Evolutionary conservation across 2,113 vertebrate genomes (phyloP), one percentile per base, ranked within the genome.

Genomic region (Myxocyprinus asiaticus): DNA sequence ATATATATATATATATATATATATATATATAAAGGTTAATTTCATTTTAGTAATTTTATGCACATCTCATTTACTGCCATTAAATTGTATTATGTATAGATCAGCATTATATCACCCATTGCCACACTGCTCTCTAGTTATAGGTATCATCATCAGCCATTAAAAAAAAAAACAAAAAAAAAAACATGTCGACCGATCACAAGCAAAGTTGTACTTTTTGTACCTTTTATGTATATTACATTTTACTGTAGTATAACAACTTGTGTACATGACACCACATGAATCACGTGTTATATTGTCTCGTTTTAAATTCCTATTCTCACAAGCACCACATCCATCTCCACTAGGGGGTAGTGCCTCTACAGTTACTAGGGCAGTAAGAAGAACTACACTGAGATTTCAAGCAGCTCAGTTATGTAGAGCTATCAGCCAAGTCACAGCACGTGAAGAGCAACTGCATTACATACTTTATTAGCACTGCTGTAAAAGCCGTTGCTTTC

Each of bases 401-500:
- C 11, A 50, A 33, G 53, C 15, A 51, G 56, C 61, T 42, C 22
- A 48, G 62, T 33, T 33, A 33, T 33, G 1, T 33, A 33, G 1
- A 33, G 22, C 22, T 33, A 12, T 10, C 62, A 43, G 6, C 7
- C 47, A 44, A 69, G 43, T 48, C 7, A 55, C 9, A 48, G 64
- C 62, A 48, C 48, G 43, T 62, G 22, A 33, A 33, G 22, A 33
- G 64, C 51, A 43, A 67, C 53, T 58, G n/a, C 5, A 14, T 53
- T 53, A 90, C 92, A 80, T 82, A 95, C 95, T 94, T 95, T 91
- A 82, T 88, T 89, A 77, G 92, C 89, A 50, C 90, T 86, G 72
- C 66, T 87, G 82, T 94, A 96, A 86, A 96, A 96, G 2, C 81
- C 85, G 81, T 95, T 94, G 75, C 94, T 91, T 76, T 94, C 91